Percentiles rank a stretch among this genome's conserved stretches.
These are phyloP conservation scores for Pimpla rufipes DNA, from an alignment of 2,888 invertebrate species.

Conservation along the genomic window DNA sequence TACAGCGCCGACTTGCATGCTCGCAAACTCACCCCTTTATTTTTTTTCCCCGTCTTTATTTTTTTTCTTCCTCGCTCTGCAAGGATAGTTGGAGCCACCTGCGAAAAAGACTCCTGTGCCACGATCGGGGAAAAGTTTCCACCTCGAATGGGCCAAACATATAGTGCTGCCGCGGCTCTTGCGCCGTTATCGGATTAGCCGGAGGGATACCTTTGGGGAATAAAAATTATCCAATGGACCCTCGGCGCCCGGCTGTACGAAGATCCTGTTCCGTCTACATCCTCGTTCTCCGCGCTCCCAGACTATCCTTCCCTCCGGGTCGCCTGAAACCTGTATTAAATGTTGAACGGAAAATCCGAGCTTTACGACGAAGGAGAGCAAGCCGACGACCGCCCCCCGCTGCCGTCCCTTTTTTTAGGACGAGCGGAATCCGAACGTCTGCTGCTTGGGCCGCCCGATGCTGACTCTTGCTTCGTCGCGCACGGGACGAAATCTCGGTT, in stretches of 20 bases:
- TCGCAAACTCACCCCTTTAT: conserved; percentile 7
- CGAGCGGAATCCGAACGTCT: neutral
- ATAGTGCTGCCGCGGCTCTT: conserved; percentile 2
- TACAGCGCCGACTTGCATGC: conserved; percentile 32
- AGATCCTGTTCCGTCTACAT: conserved; percentile 4
- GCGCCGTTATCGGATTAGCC: conserved; percentile 54
- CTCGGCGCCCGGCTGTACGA: conserved; percentile 18
- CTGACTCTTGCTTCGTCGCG: conserved; percentile 25
- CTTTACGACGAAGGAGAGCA: neutral
- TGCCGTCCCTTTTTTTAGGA: neutral
- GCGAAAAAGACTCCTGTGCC: conserved; percentile 40
- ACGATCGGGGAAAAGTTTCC: conserved; percentile 46
- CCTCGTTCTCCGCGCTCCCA: neutral
- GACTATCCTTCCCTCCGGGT: neutral
- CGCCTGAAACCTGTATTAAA: conserved; percentile 13
- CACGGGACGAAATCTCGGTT: conserved; percentile 34
- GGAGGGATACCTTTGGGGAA: conserved; percentile 45
- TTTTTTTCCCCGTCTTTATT: conserved; percentile 11
- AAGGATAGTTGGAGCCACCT: conserved; percentile 33
- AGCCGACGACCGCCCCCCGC: neutral
- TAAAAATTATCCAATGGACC: conserved; percentile 52
- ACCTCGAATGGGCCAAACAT: conserved; percentile 18
- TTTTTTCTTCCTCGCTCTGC: neutral
- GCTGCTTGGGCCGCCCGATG: neutral
- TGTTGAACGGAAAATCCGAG: conserved; percentile 16